These are phyloP conservation scores for Pammene fasciana DNA, from an alignment of 2,888 invertebrate genomes.

Conservation along the genomic window DNA sequence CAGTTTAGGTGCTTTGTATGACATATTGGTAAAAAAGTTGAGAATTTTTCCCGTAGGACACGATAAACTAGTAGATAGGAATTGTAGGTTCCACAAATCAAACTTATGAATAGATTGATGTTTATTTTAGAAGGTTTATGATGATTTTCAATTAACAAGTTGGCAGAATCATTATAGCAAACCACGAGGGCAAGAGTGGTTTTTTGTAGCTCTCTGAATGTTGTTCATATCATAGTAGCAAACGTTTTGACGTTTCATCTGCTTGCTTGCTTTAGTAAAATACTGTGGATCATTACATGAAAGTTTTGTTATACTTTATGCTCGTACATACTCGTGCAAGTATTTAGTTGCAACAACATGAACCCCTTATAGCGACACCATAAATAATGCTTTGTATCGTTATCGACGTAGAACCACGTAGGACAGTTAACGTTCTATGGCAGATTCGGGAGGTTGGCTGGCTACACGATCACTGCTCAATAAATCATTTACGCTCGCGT, in stretches of 20 bases:
- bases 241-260: too few relatives aligned
- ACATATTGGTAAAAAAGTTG: background rate
- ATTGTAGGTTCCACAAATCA: too few relatives aligned
- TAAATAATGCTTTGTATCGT: slow-evolving; percentile 10
- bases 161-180: too few relatives aligned
- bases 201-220: too few relatives aligned
- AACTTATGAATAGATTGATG: too few relatives aligned
- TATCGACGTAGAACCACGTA: slow-evolving; percentile 7
- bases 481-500: slow-evolving; percentile 34
- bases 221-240: too few relatives aligned
- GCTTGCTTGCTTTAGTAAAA: too few relatives aligned
- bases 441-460: slow-evolving; percentile 25
- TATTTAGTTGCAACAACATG: background rate
- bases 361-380: slow-evolving; percentile 2
- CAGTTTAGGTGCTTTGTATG: background rate
- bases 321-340: background rate
- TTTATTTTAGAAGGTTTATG: background rate
- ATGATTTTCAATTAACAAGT: background rate
- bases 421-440: slow-evolving; percentile 8
- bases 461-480: slow-evolving; percentile 30
- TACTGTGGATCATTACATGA: too few relatives aligned
- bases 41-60: background rate
- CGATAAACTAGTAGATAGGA: background rate
- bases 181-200: too few relatives aligned
- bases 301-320: background rate